Evolutionary conservation across 2,113 vertebrate species (phyloP), one percentile per base, ranked within the genome.

Genomic region (Halcyon senegalensis): DNA sequence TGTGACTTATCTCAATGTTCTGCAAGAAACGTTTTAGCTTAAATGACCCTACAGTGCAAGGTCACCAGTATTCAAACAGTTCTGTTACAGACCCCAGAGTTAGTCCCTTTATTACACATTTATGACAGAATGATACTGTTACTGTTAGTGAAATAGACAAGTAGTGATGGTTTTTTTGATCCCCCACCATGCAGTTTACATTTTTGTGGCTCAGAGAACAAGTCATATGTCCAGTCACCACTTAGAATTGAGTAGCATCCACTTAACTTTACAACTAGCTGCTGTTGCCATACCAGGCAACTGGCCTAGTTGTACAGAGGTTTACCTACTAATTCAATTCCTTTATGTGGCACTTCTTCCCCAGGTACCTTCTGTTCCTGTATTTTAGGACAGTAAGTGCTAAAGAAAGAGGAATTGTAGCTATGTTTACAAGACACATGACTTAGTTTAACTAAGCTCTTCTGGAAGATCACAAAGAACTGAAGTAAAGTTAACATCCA

Each of bases 341-440:
- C 48, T 51, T 85, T 74, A 12, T 15, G 15, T 20, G 95, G 35
- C 39, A 66, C 5, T 64, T 86, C 68, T 89, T 86, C 85, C 82
- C 37, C 39, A 93, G 76, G 69, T 53, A 84, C 84, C 66, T 78
- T 78, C 73, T 86, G 62, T 70, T 88, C 79, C 85, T 89, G 2
- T 79, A 20, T 81, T 93, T 70, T 43, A 75, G 93, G 84, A 79
- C 39, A 93, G 84, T 48, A 92, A 93, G 78, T 79, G 82, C 87
- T 84, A 41, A 51, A 62, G 39, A 68, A 91, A 76, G n/a, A 85
- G 44, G 41, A 87, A 68, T 44, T 41, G 15, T 33, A 64, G 85
- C 55, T 2, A 5, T 37, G 10, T 73, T 73, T 55, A 56, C 30
- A 79, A 75, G 70, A 94, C 21, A n/a, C 7, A 37, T 21, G 23